Percentiles rank a stretch among this genome's conserved stretches.
Evolutionary conservation across 1,140 invertebrate species (phyloP).

Genomic region (Tetramorium parvispinum): DNA sequence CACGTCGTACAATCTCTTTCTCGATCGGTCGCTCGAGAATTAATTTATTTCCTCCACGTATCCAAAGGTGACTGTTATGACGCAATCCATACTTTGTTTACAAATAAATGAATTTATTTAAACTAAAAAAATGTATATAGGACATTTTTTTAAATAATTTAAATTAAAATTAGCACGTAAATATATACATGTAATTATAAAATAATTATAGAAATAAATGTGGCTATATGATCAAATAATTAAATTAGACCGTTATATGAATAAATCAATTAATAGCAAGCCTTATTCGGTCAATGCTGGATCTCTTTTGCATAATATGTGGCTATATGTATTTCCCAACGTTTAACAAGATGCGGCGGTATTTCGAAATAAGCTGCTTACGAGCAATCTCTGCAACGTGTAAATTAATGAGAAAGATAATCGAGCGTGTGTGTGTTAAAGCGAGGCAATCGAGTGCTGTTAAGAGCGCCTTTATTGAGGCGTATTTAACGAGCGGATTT

Average conservation of each 20-base stretch:
- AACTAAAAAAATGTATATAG: background rate
- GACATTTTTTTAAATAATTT: background rate
- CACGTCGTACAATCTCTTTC: slow-evolving; percentile 67
- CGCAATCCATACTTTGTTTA: background rate
- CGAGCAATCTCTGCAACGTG: background rate
- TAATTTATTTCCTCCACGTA: slow-evolving; percentile 53
- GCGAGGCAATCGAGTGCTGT: background rate
- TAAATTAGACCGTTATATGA: too few relatives aligned
- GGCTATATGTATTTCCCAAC: background rate
- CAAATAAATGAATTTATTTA: background rate
- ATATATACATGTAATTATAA: background rate
- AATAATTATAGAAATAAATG: background rate
- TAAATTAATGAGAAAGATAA: slow-evolving; percentile 25
- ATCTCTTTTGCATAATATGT: too few relatives aligned
- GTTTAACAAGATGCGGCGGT: background rate
- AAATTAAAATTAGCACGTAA: background rate
- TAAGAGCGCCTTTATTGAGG: slow-evolving; percentile 1
- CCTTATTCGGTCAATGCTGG: too few relatives aligned
- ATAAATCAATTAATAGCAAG: too few relatives aligned
- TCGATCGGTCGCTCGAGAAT: slow-evolving; percentile 59
- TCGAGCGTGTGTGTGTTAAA: slow-evolving; percentile 2
- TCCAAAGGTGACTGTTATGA: slow-evolving; percentile 28
- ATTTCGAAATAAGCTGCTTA: background rate
- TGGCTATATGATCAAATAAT: background rate
- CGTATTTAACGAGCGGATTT: background rate